Conservation (phyloP, 1,140 invertebrate genomes). For the Nasonia vitripennis region DNA sequence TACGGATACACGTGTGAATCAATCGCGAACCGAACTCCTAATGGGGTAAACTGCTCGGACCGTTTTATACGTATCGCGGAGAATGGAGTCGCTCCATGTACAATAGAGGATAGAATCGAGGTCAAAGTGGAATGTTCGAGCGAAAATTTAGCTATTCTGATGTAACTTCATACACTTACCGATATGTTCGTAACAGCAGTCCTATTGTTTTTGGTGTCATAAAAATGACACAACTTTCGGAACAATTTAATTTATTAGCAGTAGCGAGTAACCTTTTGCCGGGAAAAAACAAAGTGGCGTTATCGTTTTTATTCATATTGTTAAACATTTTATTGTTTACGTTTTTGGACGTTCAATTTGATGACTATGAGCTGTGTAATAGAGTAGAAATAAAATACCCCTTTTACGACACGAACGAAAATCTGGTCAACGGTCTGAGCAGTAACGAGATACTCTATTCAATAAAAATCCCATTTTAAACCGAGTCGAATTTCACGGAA, state of each 20-base stretch:
- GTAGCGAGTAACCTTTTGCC: background rate
- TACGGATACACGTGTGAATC: background rate
- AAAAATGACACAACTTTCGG: background rate
- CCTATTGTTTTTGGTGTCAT: background rate
- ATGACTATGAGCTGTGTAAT: background rate
- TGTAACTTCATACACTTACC: background rate
- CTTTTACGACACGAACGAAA: too few relatives aligned
- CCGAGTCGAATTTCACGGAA: conserved; percentile 22
- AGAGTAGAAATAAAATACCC: background rate
- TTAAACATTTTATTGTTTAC: background rate
- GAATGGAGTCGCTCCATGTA: too few relatives aligned
- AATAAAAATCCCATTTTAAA: conserved; percentile 22
- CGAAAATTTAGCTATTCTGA: background rate
- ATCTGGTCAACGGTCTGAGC: background rate
- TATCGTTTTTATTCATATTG: background rate
- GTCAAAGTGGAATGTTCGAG: background rate
- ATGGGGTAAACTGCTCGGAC: background rate
- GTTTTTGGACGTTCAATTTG: background rate
- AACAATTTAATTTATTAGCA: background rate
- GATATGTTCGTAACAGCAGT: background rate
- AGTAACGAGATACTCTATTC: background rate
- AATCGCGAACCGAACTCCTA: background rate
- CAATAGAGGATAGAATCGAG: background rate
- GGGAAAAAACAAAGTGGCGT: background rate
- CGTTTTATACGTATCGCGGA: background rate